Conservation (phyloP, 1,140 invertebrate species). For the Leptonema lineaticorne region DNA sequence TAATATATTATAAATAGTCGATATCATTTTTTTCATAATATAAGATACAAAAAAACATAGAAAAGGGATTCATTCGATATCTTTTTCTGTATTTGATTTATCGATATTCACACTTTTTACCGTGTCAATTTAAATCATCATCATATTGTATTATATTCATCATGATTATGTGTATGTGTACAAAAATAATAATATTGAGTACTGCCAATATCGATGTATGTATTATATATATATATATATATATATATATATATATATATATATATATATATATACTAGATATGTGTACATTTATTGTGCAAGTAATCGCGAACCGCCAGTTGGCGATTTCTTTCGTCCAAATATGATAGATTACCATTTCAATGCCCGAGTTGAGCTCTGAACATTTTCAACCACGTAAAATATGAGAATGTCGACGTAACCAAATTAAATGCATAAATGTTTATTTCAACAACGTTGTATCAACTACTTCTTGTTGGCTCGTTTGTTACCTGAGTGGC, state of each 20-base stretch:
- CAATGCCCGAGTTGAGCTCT: not conserved
- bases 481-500: slow-evolving; percentile 21
- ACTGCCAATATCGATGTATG: no score
- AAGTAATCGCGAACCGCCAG: not conserved
- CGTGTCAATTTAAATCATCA: no score
- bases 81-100: no score
- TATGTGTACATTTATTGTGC: no score
- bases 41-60: no score
- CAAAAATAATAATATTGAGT: no score
- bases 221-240: not conserved
- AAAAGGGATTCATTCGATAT: no score
- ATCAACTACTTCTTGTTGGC: slow-evolving; percentile 21
- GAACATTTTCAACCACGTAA: slow-evolving; percentile 1
- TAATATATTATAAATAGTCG: no score
- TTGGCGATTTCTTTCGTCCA: not conserved
- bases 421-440: slow-evolving; percentile 30
- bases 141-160: no score
- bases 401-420: slow-evolving; percentile 30
- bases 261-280: not conserved
- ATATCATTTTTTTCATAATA: no score
- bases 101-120: no score
- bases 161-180: no score
- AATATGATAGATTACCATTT: slow-evolving; percentile 18
- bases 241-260: not conserved
- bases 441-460: slow-evolving; percentile 31